These are phyloP conservation scores for Cosmopolites sordidus DNA, from an alignment of 2,888 invertebrate genomes.

Conservation along the genomic window DNA sequence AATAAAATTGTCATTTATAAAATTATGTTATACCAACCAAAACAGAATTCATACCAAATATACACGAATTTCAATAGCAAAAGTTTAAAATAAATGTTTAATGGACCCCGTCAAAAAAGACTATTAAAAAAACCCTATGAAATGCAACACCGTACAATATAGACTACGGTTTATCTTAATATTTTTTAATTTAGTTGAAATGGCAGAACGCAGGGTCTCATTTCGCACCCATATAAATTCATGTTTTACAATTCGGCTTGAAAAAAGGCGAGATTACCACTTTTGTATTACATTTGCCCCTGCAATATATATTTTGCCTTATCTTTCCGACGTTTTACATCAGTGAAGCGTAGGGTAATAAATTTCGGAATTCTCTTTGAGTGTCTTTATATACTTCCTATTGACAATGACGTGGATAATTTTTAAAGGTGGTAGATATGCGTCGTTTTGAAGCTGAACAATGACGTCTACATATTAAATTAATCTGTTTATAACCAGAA, in stretches of 20 bases:
- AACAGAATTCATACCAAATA: too few species aligned
- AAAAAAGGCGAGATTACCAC: background rate
- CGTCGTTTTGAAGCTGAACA: too few species aligned
- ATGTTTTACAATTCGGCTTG: background rate
- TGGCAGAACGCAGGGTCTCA: background rate
- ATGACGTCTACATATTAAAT: too few species aligned
- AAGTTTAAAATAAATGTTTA: too few species aligned
- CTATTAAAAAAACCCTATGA: background rate
- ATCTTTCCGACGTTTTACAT: slow-evolving; percentile 1
- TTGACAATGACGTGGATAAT: too few species aligned
- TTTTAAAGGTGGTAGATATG: too few species aligned
- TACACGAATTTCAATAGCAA: too few species aligned
- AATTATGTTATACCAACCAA: too few species aligned
- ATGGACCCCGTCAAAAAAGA: too few species aligned
- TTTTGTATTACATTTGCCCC: slow-evolving; percentile 1
- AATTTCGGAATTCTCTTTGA: background rate
- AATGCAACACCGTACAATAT: background rate
- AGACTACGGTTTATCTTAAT: slow-evolving; percentile 1
- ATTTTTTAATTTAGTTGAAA: background rate
- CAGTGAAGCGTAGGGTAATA: background rate
- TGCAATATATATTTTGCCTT: background rate
- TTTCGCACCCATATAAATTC: background rate
- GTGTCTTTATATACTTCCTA: background rate
- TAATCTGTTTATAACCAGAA: too few species aligned
- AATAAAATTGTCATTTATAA: too few species aligned